Conservation (phyloP, 2,797 vertebrate species). For the Syncerus caffer region DNA sequence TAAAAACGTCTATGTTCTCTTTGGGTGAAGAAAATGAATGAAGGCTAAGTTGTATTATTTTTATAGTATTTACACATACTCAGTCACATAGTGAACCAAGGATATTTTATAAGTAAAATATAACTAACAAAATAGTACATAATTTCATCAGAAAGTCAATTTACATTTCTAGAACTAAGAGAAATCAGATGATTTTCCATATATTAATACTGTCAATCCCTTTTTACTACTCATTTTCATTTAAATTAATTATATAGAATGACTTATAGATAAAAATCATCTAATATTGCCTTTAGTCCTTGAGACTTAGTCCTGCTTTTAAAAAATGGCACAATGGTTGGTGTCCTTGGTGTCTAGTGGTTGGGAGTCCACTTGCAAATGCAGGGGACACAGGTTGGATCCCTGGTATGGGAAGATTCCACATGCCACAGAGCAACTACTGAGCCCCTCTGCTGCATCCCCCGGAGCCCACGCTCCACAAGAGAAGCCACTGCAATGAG, state of each 20-base stretch:
- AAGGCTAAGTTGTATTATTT: neutral
- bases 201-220: neutral
- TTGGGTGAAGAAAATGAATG: neutral
- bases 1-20: neutral
- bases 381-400: neutral
- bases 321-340: neutral
- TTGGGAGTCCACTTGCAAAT: neutral
- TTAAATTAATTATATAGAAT: neutral
- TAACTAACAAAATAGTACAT: neutral
- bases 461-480: fast-evolving
- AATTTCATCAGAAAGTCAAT: neutral
- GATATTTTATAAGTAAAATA: neutral
- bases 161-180: neutral
- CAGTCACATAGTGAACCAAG: neutral
- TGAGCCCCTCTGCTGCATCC: neutral
- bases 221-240: neutral
- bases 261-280: neutral
- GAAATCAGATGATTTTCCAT: neutral
- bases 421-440: neutral
- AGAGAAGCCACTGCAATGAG: neutral
- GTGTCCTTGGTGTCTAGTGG: neutral
- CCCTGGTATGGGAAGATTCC: neutral
- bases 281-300: neutral
- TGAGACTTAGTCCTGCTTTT: neutral
- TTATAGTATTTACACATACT: neutral